Base-by-base conservation (phyloP, 2,797 vertebrate genomes). In the Chrysocyon brachyurus region DNA sequence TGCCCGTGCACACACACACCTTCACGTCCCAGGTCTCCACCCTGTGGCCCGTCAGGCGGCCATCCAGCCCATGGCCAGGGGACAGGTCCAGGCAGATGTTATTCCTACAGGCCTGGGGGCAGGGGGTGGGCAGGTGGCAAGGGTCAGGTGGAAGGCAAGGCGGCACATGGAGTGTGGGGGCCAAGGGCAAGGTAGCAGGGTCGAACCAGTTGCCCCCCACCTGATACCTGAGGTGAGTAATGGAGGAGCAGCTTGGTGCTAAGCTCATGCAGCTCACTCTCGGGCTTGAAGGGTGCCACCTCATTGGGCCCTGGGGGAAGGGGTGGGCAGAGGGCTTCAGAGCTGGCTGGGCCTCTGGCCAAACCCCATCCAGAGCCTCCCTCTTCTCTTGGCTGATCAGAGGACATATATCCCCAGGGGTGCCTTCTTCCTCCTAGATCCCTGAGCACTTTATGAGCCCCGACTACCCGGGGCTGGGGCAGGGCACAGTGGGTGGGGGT, bases 31-130 rank as follows among this genome's bases (percentile, higher is more conserved):
- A 99, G 95, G 99, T 99, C 97, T 99, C 99, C 54, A 99, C 99
- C 59, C 99, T 98, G 98, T 99, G 99, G 24, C 99, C 99, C 0
- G 99, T 99, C 95, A 99, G 98, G 84, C 99, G 99, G 93, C 99
- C 99, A 0, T 99, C 99, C 89, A 99, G 99, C 28, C 98, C 89
- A 0, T 99, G 99, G 97, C 99, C 99, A 24, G 99, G 99, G 21
- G 99, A 99, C 73, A 99, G 99, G 98, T 99, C 99, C 98, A 99
- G 98, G 98, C 99, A 99, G 98, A 99, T 99, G 98, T 99, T 99
- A 97, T 98, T 99, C 98, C 99, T 99, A 97, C 99, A 99, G 84
- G 99, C 99, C 99, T 99, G 92, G 57, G 89, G 64, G 61, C 33
- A 73, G 70, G 21, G 49, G n/a, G 16, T 22, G 26, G 68, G 75